Conservation (phyloP, 1,140 invertebrate genomes). For the Arctopsyche grandis region DNA sequence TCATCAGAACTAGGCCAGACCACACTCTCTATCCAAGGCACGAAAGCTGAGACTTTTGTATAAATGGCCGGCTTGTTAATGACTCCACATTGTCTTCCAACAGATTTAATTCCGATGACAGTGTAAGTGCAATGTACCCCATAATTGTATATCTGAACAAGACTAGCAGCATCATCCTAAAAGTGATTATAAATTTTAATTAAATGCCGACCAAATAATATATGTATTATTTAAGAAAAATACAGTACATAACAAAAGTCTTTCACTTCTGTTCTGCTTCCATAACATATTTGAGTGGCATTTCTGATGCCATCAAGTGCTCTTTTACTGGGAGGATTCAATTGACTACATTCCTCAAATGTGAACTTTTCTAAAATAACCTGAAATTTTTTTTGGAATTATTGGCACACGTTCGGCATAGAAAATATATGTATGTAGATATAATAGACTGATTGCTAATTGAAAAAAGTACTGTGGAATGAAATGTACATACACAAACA, state of each 20-base stretch:
- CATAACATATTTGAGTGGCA: constrained; percentile 19
- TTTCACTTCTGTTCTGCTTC: neutral
- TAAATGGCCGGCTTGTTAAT: constrained; percentile 69
- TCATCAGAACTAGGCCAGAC: constrained; percentile 62
- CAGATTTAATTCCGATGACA: constrained; percentile 65
- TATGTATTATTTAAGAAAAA: too few relatives aligned
- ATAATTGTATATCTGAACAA: constrained; percentile 59
- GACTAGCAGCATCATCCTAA: constrained; percentile 72
- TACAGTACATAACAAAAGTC: constrained; percentile 18
- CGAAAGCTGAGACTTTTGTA: constrained; percentile 67
- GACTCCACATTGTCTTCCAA: constrained; percentile 68
- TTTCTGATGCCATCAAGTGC: neutral
- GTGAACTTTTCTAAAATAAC: neutral
- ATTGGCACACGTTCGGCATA: too few relatives aligned
- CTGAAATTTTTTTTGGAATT: neutral
- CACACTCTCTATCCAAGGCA: constrained; percentile 70
- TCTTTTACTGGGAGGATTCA: neutral
- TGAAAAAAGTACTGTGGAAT: too few relatives aligned
- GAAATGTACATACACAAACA: too few relatives aligned
- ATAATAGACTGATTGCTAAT: too few relatives aligned
- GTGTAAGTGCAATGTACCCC: constrained; percentile 61
- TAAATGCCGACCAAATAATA: too few relatives aligned
- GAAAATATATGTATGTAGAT: too few relatives aligned
- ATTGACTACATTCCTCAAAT: neutral
- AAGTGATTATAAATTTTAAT: constrained; percentile 35